Evolutionary conservation across 2,888 invertebrate genomes (phyloP).

Genomic region (Oegoconia quadripuncta): DNA sequence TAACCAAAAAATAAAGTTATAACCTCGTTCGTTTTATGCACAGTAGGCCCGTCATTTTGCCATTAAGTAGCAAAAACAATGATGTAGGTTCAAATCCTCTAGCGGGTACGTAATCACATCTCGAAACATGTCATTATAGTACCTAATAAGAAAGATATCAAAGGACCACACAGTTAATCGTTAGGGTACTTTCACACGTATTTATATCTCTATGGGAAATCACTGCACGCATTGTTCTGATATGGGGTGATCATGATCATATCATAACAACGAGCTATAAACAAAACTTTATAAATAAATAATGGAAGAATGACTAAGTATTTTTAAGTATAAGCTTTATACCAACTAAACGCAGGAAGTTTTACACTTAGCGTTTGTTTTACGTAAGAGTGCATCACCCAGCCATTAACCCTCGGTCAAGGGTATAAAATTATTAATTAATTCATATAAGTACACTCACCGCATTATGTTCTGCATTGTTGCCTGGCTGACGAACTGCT

Average conservation of each 20-base stretch:
- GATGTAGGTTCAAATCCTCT: slow-evolving; percentile 6
- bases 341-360: background rate
- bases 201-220: slow-evolving; percentile 45
- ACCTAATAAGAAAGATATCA: slow-evolving; percentile 8
- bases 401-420: slow-evolving; percentile 41
- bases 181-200: slow-evolving; percentile 25
- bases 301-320: too few species aligned
- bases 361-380: background rate
- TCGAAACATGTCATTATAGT: slow-evolving; percentile 9
- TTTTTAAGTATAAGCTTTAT: too few species aligned
- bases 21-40: background rate
- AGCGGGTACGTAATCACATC: slow-evolving; percentile 9
- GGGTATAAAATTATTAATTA: slow-evolving; percentile 32
- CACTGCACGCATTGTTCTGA: slow-evolving; percentile 31
- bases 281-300: slow-evolving; percentile 6
- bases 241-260: slow-evolving; percentile 25
- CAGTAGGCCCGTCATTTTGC: too few species aligned
- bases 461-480: slow-evolving; percentile 64
- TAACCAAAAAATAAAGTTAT: too few species aligned
- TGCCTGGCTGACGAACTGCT: slow-evolving; percentile 30
- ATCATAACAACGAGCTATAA: too few species aligned
- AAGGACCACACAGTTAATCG: slow-evolving; percentile 7
- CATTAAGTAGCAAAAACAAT: background rate
- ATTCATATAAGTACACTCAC: slow-evolving; percentile 42
- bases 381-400: slow-evolving; percentile 38